Percentiles rank a stretch among this genome's conserved stretches.
phyloP scores from a whole-genome alignment of 2,113 vertebrate genomes.

The Carettochelys insculpta region DNA sequence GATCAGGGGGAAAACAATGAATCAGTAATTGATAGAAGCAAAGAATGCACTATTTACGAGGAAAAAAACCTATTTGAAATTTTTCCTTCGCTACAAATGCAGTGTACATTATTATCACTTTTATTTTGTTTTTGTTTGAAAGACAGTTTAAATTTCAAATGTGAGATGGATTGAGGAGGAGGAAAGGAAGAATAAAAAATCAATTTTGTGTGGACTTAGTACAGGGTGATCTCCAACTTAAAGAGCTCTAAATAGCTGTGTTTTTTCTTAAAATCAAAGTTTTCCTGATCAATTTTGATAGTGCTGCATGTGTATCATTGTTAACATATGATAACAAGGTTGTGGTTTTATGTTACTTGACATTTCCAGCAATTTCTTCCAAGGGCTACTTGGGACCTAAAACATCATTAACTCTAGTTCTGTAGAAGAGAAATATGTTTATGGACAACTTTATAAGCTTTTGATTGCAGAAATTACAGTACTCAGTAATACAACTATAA shows the following conservation, averaged over 20 bases:
- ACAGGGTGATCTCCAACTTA: background rate
- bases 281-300: background rate
- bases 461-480: background rate
- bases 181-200: background rate
- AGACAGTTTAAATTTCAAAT: background rate
- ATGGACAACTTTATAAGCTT: background rate
- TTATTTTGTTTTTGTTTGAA: background rate
- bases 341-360: background rate
- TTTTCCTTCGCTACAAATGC: background rate
- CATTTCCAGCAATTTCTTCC: background rate
- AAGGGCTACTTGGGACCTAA: background rate
- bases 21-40: rapidly evolving
- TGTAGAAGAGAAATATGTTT: background rate
- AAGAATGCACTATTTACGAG: background rate
- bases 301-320: background rate
- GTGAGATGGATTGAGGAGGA: background rate
- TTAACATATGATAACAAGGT: background rate
- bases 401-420: background rate
- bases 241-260: background rate
- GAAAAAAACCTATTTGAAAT: rapidly evolving
- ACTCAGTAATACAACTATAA: background rate
- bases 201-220: background rate
- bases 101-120: background rate
- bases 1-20: background rate
- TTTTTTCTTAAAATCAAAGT: background rate